Evolutionary conservation across 2,113 vertebrate genomes (phyloP).

Genomic region (Nesoenas mayeri): DNA sequence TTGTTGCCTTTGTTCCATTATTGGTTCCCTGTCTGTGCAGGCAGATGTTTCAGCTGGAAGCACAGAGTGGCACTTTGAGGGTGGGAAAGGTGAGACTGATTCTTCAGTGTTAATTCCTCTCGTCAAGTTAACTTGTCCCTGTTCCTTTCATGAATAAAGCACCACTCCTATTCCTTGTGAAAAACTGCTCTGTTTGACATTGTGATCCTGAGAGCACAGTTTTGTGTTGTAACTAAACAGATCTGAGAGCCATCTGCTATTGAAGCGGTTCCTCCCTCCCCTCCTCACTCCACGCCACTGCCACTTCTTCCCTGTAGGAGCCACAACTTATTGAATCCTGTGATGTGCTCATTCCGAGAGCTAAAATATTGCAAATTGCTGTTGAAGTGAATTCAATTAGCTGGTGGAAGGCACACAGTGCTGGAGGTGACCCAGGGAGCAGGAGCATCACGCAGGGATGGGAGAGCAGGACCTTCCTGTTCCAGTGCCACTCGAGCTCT

Average conservation of each 20-base stretch:
- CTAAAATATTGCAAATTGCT: not conserved
- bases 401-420: not conserved
- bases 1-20: not conserved
- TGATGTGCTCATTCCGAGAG: conserved; percentile 15
- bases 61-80: not conserved
- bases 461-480: conserved; percentile 47
- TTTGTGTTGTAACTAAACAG: not conserved
- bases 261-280: not conserved
- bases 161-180: not conserved
- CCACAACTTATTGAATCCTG: not conserved
- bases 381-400: not conserved
- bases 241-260: conserved; percentile 3
- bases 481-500: not conserved
- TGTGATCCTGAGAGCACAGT: not conserved
- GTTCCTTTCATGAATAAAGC: not conserved
- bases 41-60: not conserved
- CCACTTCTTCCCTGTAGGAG: not conserved
- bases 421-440: not conserved
- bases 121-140: not conserved
- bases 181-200: not conserved
- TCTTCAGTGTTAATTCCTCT: not conserved
- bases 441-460: not conserved
- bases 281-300: not conserved
- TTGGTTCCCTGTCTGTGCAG: not conserved
- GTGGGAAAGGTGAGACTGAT: not conserved